phyloP scores from a whole-genome alignment of 2,113 vertebrate genomes.

The Psettodes erumei region DNA sequence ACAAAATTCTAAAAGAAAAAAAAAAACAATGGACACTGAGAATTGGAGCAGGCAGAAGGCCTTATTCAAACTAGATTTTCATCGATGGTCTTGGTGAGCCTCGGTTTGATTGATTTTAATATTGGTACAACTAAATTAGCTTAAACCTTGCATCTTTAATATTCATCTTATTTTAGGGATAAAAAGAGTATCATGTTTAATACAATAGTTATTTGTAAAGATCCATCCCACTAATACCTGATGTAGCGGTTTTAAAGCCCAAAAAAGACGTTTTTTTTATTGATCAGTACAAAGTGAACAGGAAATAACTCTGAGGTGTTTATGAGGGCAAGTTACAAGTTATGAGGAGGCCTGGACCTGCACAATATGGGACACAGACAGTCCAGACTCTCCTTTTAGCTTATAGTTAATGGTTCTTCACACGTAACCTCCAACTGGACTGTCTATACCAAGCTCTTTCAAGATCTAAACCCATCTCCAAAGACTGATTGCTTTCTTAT shows the following conservation, averaged over 20 bases:
- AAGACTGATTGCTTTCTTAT: neutral
- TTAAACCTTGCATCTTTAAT: neutral
- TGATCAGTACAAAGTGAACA: constrained; percentile 78
- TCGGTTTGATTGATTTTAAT: constrained; percentile 24
- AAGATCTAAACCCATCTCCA: neutral
- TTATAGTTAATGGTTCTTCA: neutral
- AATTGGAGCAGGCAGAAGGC: constrained; percentile 24
- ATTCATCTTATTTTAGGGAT: neutral
- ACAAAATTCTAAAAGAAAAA: constrained; percentile 2
- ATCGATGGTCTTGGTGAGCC: constrained; percentile 1
- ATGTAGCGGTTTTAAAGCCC: constrained; percentile 15
- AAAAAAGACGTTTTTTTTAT: constrained; percentile 67
- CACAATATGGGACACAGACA: constrained; percentile 56
- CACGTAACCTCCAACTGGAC: neutral
- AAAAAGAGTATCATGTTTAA: neutral
- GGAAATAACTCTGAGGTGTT: constrained; percentile 84
- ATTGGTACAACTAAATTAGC: neutral
- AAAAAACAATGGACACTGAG: neutral
- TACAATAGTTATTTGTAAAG: constrained; percentile 1
- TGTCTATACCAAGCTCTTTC: neutral
- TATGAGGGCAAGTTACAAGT: constrained; percentile 76
- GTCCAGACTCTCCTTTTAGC: constrained; percentile 14
- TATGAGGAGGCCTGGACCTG: constrained; percentile 66
- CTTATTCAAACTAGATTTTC: constrained; percentile 37
- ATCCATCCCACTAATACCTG: neutral